A percentile compares a stretch with the other conserved stretches of the same genome.
Evolutionary conservation across 1,140 invertebrate genomes (phyloP).

Genomic region (Nylanderia fulva): DNA sequence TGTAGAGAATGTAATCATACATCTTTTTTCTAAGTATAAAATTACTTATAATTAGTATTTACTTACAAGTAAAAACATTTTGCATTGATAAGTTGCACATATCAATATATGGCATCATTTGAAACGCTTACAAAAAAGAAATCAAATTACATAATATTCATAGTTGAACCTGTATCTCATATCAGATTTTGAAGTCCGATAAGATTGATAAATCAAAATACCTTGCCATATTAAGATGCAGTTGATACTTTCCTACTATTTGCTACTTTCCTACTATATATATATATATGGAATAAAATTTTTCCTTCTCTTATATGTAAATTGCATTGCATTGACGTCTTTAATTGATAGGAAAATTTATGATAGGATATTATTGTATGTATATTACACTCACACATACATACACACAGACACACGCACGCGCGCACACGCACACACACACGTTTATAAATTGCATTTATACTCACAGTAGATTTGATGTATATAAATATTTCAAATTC

Average conservation of each 20-base stretch:
- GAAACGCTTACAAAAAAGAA: conserved; percentile 64
- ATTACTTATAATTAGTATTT: conserved; percentile 45
- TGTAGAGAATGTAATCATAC: conserved; percentile 51
- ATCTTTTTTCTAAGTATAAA: conserved; percentile 43
- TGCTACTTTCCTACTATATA: too few relatives aligned
- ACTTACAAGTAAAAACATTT: conserved; percentile 42
- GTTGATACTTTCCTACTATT: conserved; percentile 16
- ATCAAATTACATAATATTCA: conserved; percentile 69
- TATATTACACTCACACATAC: too few relatives aligned
- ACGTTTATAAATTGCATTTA: too few relatives aligned
- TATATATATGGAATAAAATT: conserved; percentile 20
- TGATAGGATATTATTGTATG: conserved; percentile 4
- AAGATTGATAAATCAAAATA: background rate
- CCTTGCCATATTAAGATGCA: conserved; percentile 19
- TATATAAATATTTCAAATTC: conserved; percentile 23
- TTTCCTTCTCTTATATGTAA: background rate
- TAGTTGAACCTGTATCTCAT: conserved; percentile 33
- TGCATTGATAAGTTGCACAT: conserved; percentile 67
- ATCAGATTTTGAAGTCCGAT: background rate
- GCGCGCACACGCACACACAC: too few relatives aligned
- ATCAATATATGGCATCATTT: conserved; percentile 66
- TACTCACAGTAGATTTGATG: conserved; percentile 11
- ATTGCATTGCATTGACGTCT: conserved; percentile 44
- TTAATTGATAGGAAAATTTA: conserved; percentile 14
- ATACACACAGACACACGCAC: too few relatives aligned